These are phyloP conservation scores for Monochamus saltuarius DNA, from an alignment of 1,140 invertebrate species.

Conservation along the genomic window DNA sequence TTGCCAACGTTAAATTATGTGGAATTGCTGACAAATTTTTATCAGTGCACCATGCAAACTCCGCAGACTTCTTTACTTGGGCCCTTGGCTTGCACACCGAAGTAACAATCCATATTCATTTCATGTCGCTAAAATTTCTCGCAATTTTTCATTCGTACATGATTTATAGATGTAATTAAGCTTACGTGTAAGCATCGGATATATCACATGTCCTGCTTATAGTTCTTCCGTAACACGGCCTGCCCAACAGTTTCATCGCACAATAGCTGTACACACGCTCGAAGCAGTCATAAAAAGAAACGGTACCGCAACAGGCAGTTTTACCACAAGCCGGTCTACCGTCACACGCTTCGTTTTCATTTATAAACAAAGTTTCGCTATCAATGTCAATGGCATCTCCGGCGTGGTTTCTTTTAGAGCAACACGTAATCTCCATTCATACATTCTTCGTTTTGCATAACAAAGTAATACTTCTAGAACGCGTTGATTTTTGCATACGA, in stretches of 20 bases:
- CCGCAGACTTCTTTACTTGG: too few relatives aligned
- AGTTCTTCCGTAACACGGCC: too few relatives aligned
- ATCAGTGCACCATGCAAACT: too few relatives aligned
- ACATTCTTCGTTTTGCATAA: constrained; percentile 6
- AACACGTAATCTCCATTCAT: constrained; percentile 7
- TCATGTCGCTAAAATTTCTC: too few relatives aligned
- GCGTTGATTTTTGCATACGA: neutral
- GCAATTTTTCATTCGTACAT: too few relatives aligned
- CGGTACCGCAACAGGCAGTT: constrained; percentile 16
- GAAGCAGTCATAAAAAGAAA: constrained; percentile 15
- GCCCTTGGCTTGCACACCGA: too few relatives aligned
- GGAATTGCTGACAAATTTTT: too few relatives aligned
- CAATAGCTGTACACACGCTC: constrained; percentile 14
- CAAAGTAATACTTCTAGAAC: neutral
- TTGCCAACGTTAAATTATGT: too few relatives aligned
- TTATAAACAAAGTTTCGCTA: constrained; percentile 23
- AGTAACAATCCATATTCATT: too few relatives aligned
- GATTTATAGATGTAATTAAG: too few relatives aligned
- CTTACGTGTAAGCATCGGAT: too few relatives aligned
- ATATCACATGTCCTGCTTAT: too few relatives aligned
- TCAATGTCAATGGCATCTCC: constrained; percentile 22
- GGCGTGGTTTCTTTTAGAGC: neutral
- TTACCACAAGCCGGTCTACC: neutral
- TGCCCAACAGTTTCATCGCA: constrained; percentile 19
- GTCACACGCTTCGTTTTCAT: constrained; percentile 15